Percentiles rank a stretch among this genome's conserved stretches.
phyloP scores from a whole-genome alignment of 2,113 vertebrate genomes.

The Tupaia tana region DNA sequence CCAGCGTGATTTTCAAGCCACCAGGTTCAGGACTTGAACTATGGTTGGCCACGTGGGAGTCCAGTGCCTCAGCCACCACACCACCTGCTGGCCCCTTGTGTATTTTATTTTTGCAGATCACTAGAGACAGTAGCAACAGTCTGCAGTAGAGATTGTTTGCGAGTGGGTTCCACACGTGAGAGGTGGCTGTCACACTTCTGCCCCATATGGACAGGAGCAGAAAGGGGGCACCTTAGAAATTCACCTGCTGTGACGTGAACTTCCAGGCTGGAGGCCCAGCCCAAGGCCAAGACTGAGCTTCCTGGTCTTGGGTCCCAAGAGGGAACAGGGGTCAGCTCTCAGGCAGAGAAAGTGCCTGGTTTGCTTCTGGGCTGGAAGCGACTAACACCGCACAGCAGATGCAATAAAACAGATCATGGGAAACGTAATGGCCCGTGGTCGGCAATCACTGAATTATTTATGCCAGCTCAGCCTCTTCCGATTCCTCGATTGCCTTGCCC shows the following conservation, averaged over 20 bases:
- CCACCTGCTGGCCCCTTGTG: neutral
- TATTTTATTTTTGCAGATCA: neutral
- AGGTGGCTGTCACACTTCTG: no score
- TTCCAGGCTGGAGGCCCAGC: neutral
- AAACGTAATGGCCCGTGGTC: slow-evolving; percentile 75
- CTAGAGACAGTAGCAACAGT: neutral
- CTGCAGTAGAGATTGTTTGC: neutral
- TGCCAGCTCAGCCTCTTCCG: slow-evolving; percentile 53
- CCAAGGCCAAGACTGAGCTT: neutral
- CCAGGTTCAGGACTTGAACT: no score
- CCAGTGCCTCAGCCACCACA: no score
- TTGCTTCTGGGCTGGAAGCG: slow-evolving; percentile 49
- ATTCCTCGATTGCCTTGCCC: slow-evolving; percentile 27
- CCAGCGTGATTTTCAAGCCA: no score
- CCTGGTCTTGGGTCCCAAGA: neutral
- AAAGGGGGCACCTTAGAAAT: neutral
- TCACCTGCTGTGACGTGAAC: neutral
- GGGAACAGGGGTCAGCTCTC: neutral
- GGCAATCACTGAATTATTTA: slow-evolving; percentile 78
- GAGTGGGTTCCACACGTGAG: neutral
- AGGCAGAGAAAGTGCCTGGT: slow-evolving; percentile 24
- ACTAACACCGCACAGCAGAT: slow-evolving; percentile 38
- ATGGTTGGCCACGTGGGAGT: no score
- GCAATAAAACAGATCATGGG: slow-evolving; percentile 78
- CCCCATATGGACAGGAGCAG: neutral